phyloP scores from a whole-genome alignment of 2,113 vertebrate genomes.

The Accipiter cooperii region DNA sequence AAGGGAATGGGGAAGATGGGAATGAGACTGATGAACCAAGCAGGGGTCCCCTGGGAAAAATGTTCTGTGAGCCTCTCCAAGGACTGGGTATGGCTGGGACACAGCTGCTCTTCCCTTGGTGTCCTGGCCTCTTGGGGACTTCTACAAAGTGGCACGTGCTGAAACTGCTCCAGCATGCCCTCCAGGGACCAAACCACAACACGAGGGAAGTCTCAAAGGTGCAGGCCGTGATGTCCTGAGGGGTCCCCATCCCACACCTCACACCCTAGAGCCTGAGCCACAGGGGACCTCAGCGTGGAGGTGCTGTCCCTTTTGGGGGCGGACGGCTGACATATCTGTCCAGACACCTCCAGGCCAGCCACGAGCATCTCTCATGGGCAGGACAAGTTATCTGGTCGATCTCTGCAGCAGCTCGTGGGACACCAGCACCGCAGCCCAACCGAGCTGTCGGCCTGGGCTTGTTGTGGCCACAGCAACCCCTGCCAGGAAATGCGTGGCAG shows the following conservation, averaged over 20 bases:
- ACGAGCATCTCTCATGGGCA: background rate
- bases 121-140: background rate
- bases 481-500: background rate
- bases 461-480: background rate
- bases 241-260: background rate
- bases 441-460: background rate
- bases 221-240: background rate
- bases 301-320: background rate
- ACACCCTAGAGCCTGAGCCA: background rate
- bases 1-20: background rate
- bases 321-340: background rate
- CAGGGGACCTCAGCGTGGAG: background rate
- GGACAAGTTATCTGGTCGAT: background rate
- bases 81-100: background rate
- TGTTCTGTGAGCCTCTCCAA: background rate
- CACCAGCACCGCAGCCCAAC: background rate
- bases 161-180: background rate
- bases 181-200: background rate
- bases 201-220: accelerated
- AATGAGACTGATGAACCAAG: background rate
- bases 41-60: background rate
- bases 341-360: background rate
- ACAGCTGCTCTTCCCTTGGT: background rate
- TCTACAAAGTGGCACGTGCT: background rate
- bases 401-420: background rate